Evolutionary conservation across 2,888 invertebrate species (phyloP).

Genomic region (Biston stratarius): DNA sequence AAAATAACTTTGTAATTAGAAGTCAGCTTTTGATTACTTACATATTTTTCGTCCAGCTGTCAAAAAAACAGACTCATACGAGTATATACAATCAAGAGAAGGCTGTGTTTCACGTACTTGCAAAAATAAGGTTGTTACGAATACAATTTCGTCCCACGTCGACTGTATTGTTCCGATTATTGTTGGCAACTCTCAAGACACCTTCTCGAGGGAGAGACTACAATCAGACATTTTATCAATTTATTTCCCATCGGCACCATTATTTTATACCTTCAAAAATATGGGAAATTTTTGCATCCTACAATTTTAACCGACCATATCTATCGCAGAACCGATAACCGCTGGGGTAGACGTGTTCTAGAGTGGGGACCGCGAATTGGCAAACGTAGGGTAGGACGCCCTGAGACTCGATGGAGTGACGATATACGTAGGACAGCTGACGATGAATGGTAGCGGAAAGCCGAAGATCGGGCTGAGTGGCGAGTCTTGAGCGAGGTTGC

Average conservation of each 20-base stretch:
- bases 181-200: constrained; percentile 19
- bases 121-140: constrained; percentile 25
- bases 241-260: constrained; percentile 31
- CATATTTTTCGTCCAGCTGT: not conserved
- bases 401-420: too few relatives aligned
- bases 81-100: not conserved
- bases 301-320: not conserved
- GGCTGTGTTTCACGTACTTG: constrained; percentile 4
- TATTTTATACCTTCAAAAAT: constrained; percentile 13
- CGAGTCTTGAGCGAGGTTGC: not conserved
- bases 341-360: too few relatives aligned
- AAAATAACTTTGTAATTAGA: too few relatives aligned
- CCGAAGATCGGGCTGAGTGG: too few relatives aligned
- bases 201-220: constrained; percentile 11
- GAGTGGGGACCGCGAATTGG: too few relatives aligned
- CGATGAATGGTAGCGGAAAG: too few relatives aligned
- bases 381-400: too few relatives aligned
- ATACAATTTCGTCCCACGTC: constrained; percentile 22
- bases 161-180: constrained; percentile 34
- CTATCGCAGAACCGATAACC: too few relatives aligned
- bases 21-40: too few relatives aligned
- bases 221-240: constrained; percentile 34
- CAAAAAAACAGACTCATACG: not conserved
- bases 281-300: not conserved
- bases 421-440: too few relatives aligned